Conservation (phyloP, 2,113 vertebrate genomes). For the Atlantisia rogersi region DNA sequence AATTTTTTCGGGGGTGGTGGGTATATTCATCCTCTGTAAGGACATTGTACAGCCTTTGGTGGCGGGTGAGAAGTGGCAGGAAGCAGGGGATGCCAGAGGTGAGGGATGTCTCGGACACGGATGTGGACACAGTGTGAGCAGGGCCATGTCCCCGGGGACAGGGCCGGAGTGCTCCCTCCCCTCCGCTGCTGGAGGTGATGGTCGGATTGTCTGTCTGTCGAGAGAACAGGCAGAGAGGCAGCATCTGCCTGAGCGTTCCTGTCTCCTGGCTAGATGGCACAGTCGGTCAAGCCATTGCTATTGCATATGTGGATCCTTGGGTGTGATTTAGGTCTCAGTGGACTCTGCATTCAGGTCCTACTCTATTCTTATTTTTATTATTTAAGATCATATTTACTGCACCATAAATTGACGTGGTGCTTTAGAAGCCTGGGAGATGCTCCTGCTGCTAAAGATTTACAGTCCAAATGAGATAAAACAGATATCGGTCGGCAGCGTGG, state of each 20-base stretch:
- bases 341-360: not conserved
- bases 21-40: not conserved
- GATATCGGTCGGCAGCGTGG: fast-evolving
- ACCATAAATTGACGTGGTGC: not conserved
- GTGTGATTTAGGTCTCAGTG: not conserved
- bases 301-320: not conserved
- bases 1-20: not conserved
- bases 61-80: not conserved
- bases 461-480: not conserved
- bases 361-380: not conserved
- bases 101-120: not conserved
- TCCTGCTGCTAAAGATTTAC: not conserved
- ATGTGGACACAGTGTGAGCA: not conserved
- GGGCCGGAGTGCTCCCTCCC: not conserved
- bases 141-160: fast-evolving
- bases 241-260: not conserved
- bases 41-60: not conserved
- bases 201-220: not conserved
- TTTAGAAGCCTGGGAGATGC: not conserved
- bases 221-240: not conserved
- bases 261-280: not conserved
- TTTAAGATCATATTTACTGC: not conserved
- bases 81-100: not conserved
- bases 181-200: not conserved
- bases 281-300: not conserved